Base-by-base conservation (phyloP, 2,888 invertebrate species). In the Meiosimyza decipiens region DNA sequence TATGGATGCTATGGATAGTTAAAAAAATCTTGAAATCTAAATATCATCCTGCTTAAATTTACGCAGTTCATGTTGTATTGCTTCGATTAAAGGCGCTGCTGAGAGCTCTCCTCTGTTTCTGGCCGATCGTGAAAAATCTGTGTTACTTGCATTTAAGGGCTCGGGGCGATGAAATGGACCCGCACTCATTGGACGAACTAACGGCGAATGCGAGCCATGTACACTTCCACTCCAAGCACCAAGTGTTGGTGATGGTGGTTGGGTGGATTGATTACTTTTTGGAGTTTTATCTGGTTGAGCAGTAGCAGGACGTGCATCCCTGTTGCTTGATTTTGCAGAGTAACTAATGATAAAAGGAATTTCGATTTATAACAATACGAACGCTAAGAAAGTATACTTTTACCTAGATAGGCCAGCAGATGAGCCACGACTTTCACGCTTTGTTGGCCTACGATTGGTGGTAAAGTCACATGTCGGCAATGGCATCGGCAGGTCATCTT, bases 51-150 rank as follows among this genome's bases (percentile, higher is more conserved):
- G 79, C 73, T 86, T 86, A 73, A 86, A 87, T 78, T 83, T 85
- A 79, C 83, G 83, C 70, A 87, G 74, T 73, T 96, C 95, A 75
- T 91, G 91, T 85, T 94, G 95, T 82, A 96, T 95, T 76, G 95
- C 94, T 60, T 93, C 91, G 79, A 96, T 95, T 40, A 95, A 89
- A 0, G 95, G 95, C 15, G 94, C 90, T 0, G 95, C 95, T 0
- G 95, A 93, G 84, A 95, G 92, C 66, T 89, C 89, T n/a, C 82
- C 77, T 18, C 87, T 81, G 64, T 75, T 28, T 2, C 71, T 28
- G 4, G 68, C 59, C 11, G 69, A 66, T 51, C 54, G 60, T 18
- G 71, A 55, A 49, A 49, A 9, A 59, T n/a, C 63, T 2, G 54
- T 49, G 40, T 51, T 50, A 12, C 11, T 50, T 7, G 40, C 12